These are phyloP conservation scores for Andrena fulva DNA, from an alignment of 2,888 invertebrate species.

Conservation along the genomic window DNA sequence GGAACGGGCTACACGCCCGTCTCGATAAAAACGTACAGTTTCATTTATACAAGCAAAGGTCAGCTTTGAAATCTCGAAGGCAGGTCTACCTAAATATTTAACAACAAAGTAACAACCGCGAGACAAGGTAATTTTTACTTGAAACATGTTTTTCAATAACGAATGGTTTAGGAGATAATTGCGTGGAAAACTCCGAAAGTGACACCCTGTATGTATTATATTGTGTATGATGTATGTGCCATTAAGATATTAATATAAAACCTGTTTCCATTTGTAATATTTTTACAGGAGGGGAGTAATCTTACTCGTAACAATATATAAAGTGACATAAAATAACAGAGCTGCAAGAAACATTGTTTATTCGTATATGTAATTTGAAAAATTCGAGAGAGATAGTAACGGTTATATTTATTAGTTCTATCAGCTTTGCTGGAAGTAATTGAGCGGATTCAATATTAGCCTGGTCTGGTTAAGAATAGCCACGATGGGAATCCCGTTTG, in stretches of 20 bases:
- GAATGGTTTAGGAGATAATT: no score
- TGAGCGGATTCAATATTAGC: constrained; percentile 72
- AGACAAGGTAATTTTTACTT: no score
- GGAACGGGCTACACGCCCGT: no score
- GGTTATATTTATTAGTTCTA: constrained; percentile 63
- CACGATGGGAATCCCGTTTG: constrained; percentile 70
- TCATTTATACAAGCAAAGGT: no score
- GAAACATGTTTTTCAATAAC: no score
- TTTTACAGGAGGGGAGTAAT: not conserved
- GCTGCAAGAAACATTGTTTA: constrained; percentile 1
- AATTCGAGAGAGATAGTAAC: constrained; percentile 44
- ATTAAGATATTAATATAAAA: not conserved
- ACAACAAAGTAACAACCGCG: no score
- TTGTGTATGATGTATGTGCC: no score
- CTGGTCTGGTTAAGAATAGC: constrained; percentile 74
- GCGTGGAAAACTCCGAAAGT: no score
- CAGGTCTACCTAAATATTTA: no score
- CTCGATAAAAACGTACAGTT: no score
- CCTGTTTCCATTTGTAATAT: not conserved
- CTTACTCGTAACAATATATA: not conserved
- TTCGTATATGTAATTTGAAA: constrained; percentile 7
- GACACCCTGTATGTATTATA: no score
- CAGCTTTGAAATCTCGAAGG: no score
- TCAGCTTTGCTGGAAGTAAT: constrained; percentile 66
- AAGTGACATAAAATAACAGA: not conserved